Evolutionary conservation across 2,888 invertebrate species (phyloP), one percentile per base, ranked within the genome.

Genomic region (Apocheima hispidaria): DNA sequence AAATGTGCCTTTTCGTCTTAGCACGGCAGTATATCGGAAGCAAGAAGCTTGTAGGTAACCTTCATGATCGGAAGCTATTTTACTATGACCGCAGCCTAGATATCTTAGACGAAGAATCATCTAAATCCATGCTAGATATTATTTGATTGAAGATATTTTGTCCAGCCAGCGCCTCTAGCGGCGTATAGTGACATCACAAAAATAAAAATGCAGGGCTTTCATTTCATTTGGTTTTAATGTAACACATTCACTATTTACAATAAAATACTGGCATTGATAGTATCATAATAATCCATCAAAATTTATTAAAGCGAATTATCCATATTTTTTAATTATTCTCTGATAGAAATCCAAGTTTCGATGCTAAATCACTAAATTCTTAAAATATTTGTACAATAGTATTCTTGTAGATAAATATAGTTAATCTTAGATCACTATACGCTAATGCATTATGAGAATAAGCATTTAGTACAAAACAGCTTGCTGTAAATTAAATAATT

Each of bases 231-330:
- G 78, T 73, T 90, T 89, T 90, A 91, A 86, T 90, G 78, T 87
- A 90, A 90, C 88, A 87, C 80, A 88, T 87, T 86, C 76, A 86
- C 72, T 91, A 91, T 92, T 88, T 92, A 92, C 90, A 91, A 82
- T 90, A 87, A 87, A 92, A 92, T 92, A 92, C 92, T 92, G 92
- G 91, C 90, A 87, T 89, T 86, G 81, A 89, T 84, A 82, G 82
- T 82, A 82, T 81, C 79, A 77, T 81, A 81, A 74, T 80, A 70
- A 78, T 78, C 59, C 62, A 67, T 60, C 56, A 65, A 72, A 73
- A 77, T 80, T 77, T 77, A 69, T 74, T 79, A 70, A 66, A 68
- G 64, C 66, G 52, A 64, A 49, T 56, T 63, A 60, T 53, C 63
- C 41, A 18, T 46, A 46, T 55, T 43, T 64, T 48, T 51, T 63